Evolutionary conservation across 2,797 vertebrate genomes (phyloP).

Genomic region (Pangasius krempfi): DNA sequence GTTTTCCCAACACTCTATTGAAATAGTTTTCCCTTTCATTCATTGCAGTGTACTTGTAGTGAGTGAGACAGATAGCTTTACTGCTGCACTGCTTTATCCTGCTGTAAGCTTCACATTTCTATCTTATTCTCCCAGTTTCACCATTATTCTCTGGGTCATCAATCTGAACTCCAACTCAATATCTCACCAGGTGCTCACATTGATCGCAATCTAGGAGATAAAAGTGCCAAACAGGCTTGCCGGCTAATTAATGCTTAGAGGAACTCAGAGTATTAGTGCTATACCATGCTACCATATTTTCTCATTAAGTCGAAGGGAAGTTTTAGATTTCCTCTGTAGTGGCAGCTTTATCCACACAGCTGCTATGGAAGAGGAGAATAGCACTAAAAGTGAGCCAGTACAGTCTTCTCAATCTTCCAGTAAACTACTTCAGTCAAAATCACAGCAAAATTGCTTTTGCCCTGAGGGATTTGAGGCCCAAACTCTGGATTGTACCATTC

Average conservation of each 20-base stretch:
- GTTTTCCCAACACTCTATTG: constrained; percentile 46
- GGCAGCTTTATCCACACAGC: constrained; percentile 19
- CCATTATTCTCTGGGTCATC: constrained; percentile 28
- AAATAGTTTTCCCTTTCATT: constrained; percentile 46
- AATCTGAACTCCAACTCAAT: constrained; percentile 29
- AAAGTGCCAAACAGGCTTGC: constrained; percentile 27
- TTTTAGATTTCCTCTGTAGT: not conserved
- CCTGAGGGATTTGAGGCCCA: constrained; percentile 13
- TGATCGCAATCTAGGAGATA: constrained; percentile 28
- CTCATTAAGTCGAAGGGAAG: not conserved
- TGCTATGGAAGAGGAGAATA: constrained; percentile 9
- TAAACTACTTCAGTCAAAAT: constrained; percentile 24
- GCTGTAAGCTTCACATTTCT: constrained; percentile 19
- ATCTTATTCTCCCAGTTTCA: constrained; percentile 8
- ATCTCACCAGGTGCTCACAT: constrained; percentile 37
- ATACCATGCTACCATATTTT: not conserved
- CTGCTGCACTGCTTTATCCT: constrained; percentile 6
- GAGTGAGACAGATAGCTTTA: constrained; percentile 51
- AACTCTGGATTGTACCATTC: constrained; percentile 32
- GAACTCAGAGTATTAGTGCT: constrained; percentile 10
- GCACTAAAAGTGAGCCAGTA: not conserved
- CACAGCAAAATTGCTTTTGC: not conserved
- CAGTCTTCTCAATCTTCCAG: constrained; percentile 12
- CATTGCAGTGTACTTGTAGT: constrained; percentile 36
- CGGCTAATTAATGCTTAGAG: constrained; percentile 30